Conservation (phyloP, 35 echinoderm and acorn worm species). For the Amphiura filiformis region DNA sequence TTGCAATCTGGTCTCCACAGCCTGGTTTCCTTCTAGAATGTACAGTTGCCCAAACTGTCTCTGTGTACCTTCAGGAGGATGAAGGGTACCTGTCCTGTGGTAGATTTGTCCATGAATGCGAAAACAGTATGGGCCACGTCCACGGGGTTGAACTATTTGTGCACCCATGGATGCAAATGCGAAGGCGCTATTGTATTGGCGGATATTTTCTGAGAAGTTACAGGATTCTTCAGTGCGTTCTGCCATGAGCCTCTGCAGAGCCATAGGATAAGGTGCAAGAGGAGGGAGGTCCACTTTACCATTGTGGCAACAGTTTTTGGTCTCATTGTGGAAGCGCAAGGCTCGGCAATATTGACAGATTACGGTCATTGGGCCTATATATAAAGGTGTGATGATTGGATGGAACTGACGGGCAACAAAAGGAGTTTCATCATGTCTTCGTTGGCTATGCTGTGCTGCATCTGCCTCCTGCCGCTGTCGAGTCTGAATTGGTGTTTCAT, state of each 20-base stretch:
- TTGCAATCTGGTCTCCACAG: neutral
- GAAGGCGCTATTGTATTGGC: slow-evolving; percentile 23
- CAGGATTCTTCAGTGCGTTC: too few relatives aligned
- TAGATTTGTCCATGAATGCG: slow-evolving; percentile 24
- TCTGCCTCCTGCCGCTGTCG: too few relatives aligned
- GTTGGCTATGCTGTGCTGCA: too few relatives aligned
- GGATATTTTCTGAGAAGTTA: slow-evolving; percentile 6
- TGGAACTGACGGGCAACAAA: too few relatives aligned
- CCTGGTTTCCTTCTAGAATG: slow-evolving; percentile 9
- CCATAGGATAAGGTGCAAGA: neutral
- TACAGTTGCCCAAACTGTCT: slow-evolving; percentile 8
- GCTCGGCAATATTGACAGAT: too few relatives aligned
- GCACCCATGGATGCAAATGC: slow-evolving; percentile 24
- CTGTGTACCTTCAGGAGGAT: neutral
- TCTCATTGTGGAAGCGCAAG: too few relatives aligned
- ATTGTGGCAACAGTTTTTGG: neutral
- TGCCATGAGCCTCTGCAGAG: neutral
- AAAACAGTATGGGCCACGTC: slow-evolving; percentile 8
- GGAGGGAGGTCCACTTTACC: neutral
- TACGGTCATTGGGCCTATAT: too few relatives aligned
- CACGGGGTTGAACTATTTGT: neutral
- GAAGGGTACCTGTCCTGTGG: slow-evolving; percentile 18
- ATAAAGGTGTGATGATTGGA: too few relatives aligned
- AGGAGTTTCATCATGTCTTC: too few relatives aligned
- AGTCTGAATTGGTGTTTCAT: too few relatives aligned